phyloP scores from a whole-genome alignment of 2,888 invertebrate genomes.

The Plebejus melissa region DNA sequence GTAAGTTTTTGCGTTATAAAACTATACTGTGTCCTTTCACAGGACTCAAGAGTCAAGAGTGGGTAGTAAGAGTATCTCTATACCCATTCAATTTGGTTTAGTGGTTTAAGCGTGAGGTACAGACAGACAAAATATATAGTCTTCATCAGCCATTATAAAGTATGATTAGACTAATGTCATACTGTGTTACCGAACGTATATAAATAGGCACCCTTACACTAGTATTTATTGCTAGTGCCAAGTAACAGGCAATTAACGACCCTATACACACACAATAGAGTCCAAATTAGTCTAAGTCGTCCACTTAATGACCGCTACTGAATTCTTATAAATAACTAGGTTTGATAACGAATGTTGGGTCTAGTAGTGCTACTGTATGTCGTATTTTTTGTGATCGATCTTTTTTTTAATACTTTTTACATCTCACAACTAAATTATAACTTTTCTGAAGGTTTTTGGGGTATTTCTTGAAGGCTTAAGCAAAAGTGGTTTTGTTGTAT shows the following conservation, averaged over 20 bases:
- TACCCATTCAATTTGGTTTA: background rate
- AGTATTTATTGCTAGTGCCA: slow-evolving; percentile 17
- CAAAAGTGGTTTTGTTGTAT: too few relatives aligned
- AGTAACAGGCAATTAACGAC: background rate
- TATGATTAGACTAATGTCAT: slow-evolving; percentile 16
- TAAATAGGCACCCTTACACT: slow-evolving; percentile 24
- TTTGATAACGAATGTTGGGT: slow-evolving; percentile 20
- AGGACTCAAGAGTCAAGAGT: too few relatives aligned
- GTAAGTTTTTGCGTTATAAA: too few relatives aligned
- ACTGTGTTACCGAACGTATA: slow-evolving; percentile 11
- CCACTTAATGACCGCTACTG: slow-evolving; percentile 26
- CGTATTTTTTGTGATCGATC: background rate
- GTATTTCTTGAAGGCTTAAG: too few relatives aligned
- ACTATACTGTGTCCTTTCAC: too few relatives aligned
- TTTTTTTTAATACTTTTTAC: background rate
- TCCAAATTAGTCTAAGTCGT: background rate
- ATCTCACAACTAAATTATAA: background rate
- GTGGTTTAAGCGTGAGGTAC: background rate
- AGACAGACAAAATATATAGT: background rate
- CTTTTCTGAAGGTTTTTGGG: background rate
- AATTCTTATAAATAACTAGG: slow-evolving; percentile 30
- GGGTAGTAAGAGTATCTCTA: too few relatives aligned
- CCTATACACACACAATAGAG: background rate
- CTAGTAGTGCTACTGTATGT: background rate
- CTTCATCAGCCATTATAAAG: slow-evolving; percentile 3